Base-by-base conservation (phyloP, 2,888 invertebrate species). In the Rotaria macrura region DNA sequence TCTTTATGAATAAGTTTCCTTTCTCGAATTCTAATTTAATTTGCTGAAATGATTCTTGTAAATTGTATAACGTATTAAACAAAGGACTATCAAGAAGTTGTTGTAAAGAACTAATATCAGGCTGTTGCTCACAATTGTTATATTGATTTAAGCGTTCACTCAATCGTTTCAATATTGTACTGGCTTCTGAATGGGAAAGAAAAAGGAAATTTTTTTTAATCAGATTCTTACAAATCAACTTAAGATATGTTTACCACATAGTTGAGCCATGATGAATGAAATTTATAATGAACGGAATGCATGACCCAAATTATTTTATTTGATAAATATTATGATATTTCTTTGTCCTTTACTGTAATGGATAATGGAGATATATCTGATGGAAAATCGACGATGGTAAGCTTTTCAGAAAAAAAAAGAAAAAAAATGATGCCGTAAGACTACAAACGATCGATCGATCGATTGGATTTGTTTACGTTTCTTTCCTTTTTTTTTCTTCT, bases 391-490 rank as follows among this genome's bases (percentile, higher is more conserved):
- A 65, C 65, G 34, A 65, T 17, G 17, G 34, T 20, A 65, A 65
- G 65, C 34, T 65, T 34, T 65, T 34, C 20, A 65, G 65, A 65
- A 65, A 38, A 65, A 29, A 65, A 34, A n/a, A 34, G 47, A 47
- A 34, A 65, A 65, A 34, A 20, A 65, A 34, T 29, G 34, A 34
- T 34, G 29, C 17, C 14, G 17, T 34, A 29, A 14, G 20, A 65
- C 65, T 65, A 65, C 34, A 65, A 65, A 65, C 34, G 65, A 65
- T 65, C 65, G 65, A 57, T 57, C 57, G 57, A 65, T 65, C 65
- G 65, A 65, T 65, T 65, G 65, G 65, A 65, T 65, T 65, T 65
- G 65, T 65, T 65, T 65, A 65, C 34, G 65, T 65, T 65, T 5
- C 65, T 65, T 65, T 5, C 65, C 38, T 65, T 65, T 65, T 34